These are phyloP conservation scores for Drosophila melanogaster DNA, from an alignment of 1,140 invertebrate species.

Conservation along the genomic window DNA sequence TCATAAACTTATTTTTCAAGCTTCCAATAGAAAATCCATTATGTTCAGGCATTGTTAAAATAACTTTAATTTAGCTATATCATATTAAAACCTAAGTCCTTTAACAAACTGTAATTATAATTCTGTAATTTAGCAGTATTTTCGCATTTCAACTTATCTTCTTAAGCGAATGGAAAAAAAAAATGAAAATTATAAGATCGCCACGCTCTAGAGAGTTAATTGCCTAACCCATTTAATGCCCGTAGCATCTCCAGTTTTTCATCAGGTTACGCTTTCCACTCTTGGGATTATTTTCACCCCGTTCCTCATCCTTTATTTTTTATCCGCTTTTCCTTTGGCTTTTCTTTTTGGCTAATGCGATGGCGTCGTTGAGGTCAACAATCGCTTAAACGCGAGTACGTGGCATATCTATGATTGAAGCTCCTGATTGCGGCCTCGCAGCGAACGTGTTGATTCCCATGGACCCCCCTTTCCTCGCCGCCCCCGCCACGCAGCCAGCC, in stretches of 20 bases:
- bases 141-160: not conserved
- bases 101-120: too few relatives aligned
- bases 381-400: constrained; percentile 72
- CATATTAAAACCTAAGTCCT: too few relatives aligned
- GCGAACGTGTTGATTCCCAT: constrained; percentile 66
- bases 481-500: not conserved
- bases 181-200: not conserved
- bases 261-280: not conserved
- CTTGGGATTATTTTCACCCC: constrained; percentile 22
- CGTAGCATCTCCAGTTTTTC: constrained; percentile 6
- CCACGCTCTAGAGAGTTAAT: constrained; percentile 6
- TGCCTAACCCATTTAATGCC: constrained; percentile 30
- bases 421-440: constrained; percentile 57
- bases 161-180: not conserved
- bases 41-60: too few relatives aligned
- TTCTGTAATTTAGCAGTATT: too few relatives aligned
- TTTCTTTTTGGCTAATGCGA: constrained; percentile 51
- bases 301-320: constrained; percentile 10
- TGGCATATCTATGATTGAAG: constrained; percentile 77
- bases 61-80: too few relatives aligned
- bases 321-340: constrained; percentile 21
- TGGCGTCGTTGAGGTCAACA: constrained; percentile 69
- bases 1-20: too few relatives aligned
- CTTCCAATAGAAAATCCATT: too few relatives aligned
- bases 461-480: not conserved